A percentile compares a stretch with the other conserved stretches of the same genome.
phyloP scores from a whole-genome alignment of 1,140 invertebrate genomes.

The Galleria mellonella region DNA sequence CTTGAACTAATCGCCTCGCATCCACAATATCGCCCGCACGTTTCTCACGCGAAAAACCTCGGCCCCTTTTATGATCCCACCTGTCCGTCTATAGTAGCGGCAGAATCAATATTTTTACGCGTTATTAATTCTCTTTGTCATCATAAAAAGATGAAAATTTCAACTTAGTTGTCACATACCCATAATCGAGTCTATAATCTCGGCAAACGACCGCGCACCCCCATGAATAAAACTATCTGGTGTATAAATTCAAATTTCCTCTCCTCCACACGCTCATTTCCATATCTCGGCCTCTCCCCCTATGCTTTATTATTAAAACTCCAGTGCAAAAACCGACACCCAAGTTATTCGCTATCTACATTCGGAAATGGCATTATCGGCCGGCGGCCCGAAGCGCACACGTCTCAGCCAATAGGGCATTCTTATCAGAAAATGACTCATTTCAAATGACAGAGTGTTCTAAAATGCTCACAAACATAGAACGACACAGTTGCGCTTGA shows the following conservation, averaged over 20 bases:
- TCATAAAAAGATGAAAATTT: neutral
- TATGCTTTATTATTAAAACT: conserved; percentile 70
- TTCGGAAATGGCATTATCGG: conserved; percentile 71
- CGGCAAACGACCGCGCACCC: conserved; percentile 20
- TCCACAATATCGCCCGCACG: neutral
- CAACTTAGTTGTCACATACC: neutral
- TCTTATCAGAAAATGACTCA: conserved; percentile 75
- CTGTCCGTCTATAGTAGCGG: neutral
- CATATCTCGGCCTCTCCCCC: conserved; percentile 64
- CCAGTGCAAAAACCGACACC: conserved; percentile 61
- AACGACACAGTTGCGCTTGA: conserved; percentile 24
- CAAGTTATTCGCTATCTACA: conserved; percentile 63
- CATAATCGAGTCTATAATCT: conserved; percentile 32
- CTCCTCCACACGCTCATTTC: conserved; percentile 68
- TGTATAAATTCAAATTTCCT: conserved; percentile 75
- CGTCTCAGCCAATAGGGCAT: conserved; percentile 71
- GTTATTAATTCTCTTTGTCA: conserved; percentile 2
- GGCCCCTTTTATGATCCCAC: neutral
- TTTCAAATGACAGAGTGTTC: conserved; percentile 74
- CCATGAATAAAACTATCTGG: conserved; percentile 68
- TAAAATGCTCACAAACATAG: conserved; percentile 39
- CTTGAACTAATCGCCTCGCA: neutral
- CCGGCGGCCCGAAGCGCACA: conserved; percentile 55
- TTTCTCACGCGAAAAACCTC: conserved; percentile 1
- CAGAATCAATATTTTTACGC: neutral